These are phyloP conservation scores for Diachasmimorpha longicaudata DNA, from an alignment of 1,140 invertebrate species.

Conservation along the genomic window DNA sequence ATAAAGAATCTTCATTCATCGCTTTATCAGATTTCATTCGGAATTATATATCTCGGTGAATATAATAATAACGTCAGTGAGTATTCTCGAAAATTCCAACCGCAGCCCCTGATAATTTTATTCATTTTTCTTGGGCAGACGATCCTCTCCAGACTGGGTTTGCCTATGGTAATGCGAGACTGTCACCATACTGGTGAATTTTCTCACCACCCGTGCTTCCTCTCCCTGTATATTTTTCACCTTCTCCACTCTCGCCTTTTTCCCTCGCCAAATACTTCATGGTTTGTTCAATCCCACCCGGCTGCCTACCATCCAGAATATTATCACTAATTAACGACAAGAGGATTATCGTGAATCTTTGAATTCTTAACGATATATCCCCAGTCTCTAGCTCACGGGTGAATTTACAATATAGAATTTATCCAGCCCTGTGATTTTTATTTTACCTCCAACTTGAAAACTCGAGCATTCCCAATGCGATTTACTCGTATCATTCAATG, in stretches of 20 bases:
- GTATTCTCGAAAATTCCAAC: constrained; percentile 18
- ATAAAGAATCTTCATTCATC: background rate
- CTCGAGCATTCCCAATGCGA: background rate
- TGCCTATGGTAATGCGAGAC: constrained; percentile 60
- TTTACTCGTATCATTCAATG: constrained; percentile 1
- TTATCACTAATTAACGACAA: constrained; percentile 62
- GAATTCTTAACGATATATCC: background rate
- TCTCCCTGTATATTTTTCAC: constrained; percentile 45
- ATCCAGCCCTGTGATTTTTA: background rate
- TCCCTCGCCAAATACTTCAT: constrained; percentile 10
- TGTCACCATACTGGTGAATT: constrained; percentile 26
- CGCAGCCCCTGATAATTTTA: constrained; percentile 55
- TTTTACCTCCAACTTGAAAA: background rate
- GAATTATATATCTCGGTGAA: background rate
- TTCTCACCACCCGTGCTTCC: constrained; percentile 15
- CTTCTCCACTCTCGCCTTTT: constrained; percentile 20
- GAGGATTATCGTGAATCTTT: constrained; percentile 27
- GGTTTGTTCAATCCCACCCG: background rate
- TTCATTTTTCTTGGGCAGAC: constrained; percentile 61
- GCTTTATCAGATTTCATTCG: background rate
- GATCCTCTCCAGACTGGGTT: constrained; percentile 48
- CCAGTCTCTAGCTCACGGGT: background rate
- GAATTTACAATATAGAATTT: background rate
- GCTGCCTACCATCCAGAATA: constrained; percentile 51
- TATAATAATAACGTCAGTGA: background rate